Evolutionary conservation across 2,113 vertebrate species (phyloP).

Genomic region (Carlito syrichta): DNA sequence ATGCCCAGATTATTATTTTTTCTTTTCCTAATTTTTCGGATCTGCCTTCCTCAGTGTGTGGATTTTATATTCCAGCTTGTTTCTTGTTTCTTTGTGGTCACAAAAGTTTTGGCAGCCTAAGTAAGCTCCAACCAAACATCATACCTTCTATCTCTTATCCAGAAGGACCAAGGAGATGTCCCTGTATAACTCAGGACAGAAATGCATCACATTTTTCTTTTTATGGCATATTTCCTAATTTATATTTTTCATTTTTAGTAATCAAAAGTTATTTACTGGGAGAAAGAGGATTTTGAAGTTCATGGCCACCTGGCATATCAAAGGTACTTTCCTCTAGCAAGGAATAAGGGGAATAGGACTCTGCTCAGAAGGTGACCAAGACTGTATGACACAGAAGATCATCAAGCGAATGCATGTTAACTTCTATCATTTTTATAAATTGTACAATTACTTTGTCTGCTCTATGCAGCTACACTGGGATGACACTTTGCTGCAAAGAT

Average conservation of each 20-base stretch:
- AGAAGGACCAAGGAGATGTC: background rate
- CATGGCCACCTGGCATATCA: background rate
- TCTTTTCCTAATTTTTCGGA: rapidly evolving
- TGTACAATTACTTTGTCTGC: background rate
- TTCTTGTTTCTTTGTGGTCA: background rate
- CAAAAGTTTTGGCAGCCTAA: background rate
- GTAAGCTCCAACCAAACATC: background rate
- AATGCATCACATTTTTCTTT: background rate
- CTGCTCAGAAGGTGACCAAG: background rate
- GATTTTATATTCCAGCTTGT: background rate
- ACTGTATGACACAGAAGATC: background rate
- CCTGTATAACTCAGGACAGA: background rate
- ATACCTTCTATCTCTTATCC: background rate
- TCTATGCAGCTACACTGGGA: background rate
- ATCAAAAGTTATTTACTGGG: background rate
- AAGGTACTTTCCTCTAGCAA: background rate
- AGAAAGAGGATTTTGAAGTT: background rate
- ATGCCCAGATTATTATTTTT: background rate
- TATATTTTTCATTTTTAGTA: background rate
- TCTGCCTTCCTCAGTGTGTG: background rate
- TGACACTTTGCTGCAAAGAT: background rate
- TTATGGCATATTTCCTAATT: background rate
- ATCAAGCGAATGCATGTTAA: background rate
- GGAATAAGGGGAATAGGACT: background rate
- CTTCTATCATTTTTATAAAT: background rate